Base-by-base conservation (phyloP, 2,888 invertebrate genomes). In the Cheilosia vulpina region DNA sequence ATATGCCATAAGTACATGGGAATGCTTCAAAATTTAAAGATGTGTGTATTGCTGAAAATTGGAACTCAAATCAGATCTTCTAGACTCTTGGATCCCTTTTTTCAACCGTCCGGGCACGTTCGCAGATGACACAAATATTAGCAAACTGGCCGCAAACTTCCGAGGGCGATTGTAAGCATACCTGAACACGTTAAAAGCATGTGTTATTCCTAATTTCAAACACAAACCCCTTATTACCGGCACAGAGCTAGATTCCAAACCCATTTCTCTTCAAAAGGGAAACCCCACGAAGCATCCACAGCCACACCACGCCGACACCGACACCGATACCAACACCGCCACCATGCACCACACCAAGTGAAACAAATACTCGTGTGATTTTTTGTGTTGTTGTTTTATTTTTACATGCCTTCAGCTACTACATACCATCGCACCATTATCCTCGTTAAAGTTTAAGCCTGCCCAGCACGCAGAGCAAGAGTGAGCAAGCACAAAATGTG, bases 161-260 rank as follows among this genome's bases (percentile, higher is more conserved):
- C 17, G 17, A 4, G 17, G 34, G 2, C 41, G 15, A 71, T 1
- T 60, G 50, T 55, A n/a, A 34, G 13, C 43, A 41, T 11, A 41
- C 38, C 21, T 38, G 57, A 21, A 52, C 45, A 47, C 31, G 31
- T 47, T 45, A 47, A 71, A 53, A 60, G 57, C 83, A 78, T 78
- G 69, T 83, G 73, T 69, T 83, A 47, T 53, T 83, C 38, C 58
- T 65, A 73, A 78, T 78, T 78, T 78, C 47, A 38, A 78, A 66
- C 73, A 41, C 60, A 53, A 77, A 31, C 57, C 43, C 9, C 27
- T 41, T 31, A 38, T 45, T 58, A 60, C 24, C 38, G 19, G 60
- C 63, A 55, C 31, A 52, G 19, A 1, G 9, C 21, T 57, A 38
- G 45, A 45, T 53, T 43, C 52, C n/a, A n/a, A 38, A 21, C 58